Conservation (phyloP, 2,888 invertebrate genomes). For the Volucella inanis region DNA sequence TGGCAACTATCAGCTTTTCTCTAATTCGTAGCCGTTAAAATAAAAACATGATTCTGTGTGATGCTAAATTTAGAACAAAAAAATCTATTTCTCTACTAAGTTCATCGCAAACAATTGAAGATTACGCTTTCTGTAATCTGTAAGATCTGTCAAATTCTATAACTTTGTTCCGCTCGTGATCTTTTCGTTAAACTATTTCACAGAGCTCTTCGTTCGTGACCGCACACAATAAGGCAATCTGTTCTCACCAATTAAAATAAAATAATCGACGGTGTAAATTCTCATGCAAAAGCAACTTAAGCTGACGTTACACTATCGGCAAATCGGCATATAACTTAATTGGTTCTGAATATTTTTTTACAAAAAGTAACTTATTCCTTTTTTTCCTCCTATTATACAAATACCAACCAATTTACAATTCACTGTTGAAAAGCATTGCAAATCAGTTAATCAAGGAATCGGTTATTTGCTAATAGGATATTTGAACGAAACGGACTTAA, state of each 20-base stretch:
- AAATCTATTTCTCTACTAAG: background rate
- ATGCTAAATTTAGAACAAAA: too few species aligned
- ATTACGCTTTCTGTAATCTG: background rate
- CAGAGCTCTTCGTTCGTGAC: slow-evolving; percentile 26
- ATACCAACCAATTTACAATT: slow-evolving; percentile 39
- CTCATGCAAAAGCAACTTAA: slow-evolving; percentile 14
- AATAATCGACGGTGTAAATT: background rate
- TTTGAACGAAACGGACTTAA: background rate
- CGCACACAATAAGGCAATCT: slow-evolving; percentile 19
- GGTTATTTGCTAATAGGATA: slow-evolving; percentile 37
- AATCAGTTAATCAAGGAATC: slow-evolving; percentile 17
- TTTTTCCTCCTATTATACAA: slow-evolving; percentile 15
- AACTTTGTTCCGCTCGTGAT: slow-evolving; percentile 14
- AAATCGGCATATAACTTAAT: too few species aligned
- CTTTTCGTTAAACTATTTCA: slow-evolving; percentile 27
- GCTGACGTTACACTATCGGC: slow-evolving; percentile 9
- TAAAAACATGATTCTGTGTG: too few species aligned
- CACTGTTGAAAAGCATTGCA: slow-evolving; percentile 33
- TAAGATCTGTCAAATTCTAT: background rate
- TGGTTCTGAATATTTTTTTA: too few species aligned
- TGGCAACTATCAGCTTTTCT: too few species aligned
- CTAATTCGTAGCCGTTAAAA: too few species aligned
- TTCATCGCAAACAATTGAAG: background rate
- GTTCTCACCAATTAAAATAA: slow-evolving; percentile 29
- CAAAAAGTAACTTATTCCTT: too few species aligned